Evolutionary conservation across 2,888 invertebrate species (phyloP), one percentile per base, ranked within the genome.

Genomic region (Tenthredo amoena): DNA sequence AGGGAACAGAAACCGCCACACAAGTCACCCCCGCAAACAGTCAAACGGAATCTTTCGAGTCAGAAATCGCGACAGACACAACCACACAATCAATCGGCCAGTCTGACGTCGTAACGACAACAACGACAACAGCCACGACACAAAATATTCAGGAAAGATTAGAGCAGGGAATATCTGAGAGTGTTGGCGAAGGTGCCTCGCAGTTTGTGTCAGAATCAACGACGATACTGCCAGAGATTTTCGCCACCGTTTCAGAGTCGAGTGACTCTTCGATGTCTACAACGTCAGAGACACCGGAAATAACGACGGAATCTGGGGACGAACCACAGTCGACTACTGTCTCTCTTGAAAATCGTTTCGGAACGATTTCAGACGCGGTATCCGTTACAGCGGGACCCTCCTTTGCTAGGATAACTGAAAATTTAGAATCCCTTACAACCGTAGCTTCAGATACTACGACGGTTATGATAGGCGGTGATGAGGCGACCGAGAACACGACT

Each of bases 391-490:
- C n/a, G 21, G 62, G 10, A 40, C 40, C 81, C 5, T 62, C 62
- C 37, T 62, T 62, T 21, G 81, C 62, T 81, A 81, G 40, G 40
- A 21, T 62, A 15, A 40, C 15, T 81, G 81, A 43, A 81, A 58
- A 58, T 81, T 12, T 40, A 9, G 58, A 62, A 37, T 37, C 40
- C 15, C 9, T 81, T 15, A 84, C 72, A 18, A 86, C 85, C 26
- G n/a, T 85, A 0, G 68, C 79, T 85, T 12, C 85, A 5, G 86
- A 86, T 71, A 77, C 85, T 10, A 87, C 87, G n/a, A 85, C 86
- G 15, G 77, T 83, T 82, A n/a, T 82, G 7, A 74, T 72, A 79
- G 84, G 50, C 26, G 85, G 85, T 18, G 88, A 86, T 18, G 88
- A 88, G 18, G 18, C 50, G n/a, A 31, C 50, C 9, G 76, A 79